These are phyloP conservation scores for Eretmocerus hayati DNA, from an alignment of 2,888 invertebrate species.

Conservation along the genomic window DNA sequence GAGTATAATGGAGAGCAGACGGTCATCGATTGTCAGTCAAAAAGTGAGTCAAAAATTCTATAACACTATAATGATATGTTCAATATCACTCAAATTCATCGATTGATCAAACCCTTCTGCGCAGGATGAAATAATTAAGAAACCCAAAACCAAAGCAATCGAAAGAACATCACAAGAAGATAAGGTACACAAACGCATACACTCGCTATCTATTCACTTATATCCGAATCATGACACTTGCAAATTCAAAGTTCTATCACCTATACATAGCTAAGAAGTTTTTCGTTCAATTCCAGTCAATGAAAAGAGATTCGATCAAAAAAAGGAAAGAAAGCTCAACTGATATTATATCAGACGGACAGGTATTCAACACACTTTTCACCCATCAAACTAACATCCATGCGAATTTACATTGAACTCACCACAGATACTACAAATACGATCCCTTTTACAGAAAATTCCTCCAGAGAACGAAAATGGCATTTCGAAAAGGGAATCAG, in stretches of 20 bases:
- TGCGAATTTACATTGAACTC: too few relatives aligned
- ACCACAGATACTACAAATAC: background rate
- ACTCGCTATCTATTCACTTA: too few relatives aligned
- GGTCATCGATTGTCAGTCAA: constrained; percentile 42
- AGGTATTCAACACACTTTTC: constrained; percentile 13
- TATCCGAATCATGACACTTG: too few relatives aligned
- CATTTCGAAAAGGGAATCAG: background rate
- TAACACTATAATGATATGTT: too few relatives aligned
- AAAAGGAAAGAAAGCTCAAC: constrained; percentile 7
- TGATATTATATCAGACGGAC: constrained; percentile 3
- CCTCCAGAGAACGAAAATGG: background rate
- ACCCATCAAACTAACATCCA: too few relatives aligned
- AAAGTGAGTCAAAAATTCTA: constrained; percentile 13
- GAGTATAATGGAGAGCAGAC: constrained; percentile 47
- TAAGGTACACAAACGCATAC: constrained; percentile 13
- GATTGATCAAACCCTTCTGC: too few relatives aligned
- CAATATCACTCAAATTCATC: too few relatives aligned
- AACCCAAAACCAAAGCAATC: constrained; percentile 12
- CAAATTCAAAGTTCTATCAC: too few relatives aligned
- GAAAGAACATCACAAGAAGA: constrained; percentile 11
- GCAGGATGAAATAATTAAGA: constrained; percentile 23
- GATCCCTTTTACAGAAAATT: background rate
- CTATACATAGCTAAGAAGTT: too few relatives aligned
- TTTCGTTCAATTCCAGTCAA: constrained; percentile 19
- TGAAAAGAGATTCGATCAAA: constrained; percentile 17